Evolutionary conservation across 2,888 invertebrate species (phyloP).

Genomic region (Sinohyriopsis cumingii): DNA sequence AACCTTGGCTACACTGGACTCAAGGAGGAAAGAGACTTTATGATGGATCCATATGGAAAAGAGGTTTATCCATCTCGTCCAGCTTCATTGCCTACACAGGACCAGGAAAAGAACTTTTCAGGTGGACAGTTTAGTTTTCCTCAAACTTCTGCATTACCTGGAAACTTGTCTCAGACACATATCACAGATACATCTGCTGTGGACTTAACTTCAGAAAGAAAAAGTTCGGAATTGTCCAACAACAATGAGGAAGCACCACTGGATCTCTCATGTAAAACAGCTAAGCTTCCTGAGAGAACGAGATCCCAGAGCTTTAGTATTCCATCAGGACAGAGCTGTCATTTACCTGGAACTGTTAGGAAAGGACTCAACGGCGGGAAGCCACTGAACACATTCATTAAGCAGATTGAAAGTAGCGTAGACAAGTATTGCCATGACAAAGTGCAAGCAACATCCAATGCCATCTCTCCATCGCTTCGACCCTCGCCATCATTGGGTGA

Average conservation of each 20-base stretch:
- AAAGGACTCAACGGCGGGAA: neutral
- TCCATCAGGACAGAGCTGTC: constrained; percentile 9
- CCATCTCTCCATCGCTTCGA: constrained; percentile 9
- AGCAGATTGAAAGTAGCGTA: constrained; percentile 56
- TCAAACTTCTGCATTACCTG: no score
- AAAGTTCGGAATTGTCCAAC: no score
- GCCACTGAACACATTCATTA: constrained; percentile 28
- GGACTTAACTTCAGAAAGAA: no score
- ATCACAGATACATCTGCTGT: no score
- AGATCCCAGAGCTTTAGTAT: constrained; percentile 17
- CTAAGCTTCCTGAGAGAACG: constrained; percentile 2
- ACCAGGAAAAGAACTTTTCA: constrained; percentile 1
- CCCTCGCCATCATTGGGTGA: constrained; percentile 7
- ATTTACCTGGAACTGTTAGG: constrained; percentile 9
- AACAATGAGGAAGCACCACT: constrained; percentile 23
- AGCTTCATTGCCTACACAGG: constrained; percentile 1
- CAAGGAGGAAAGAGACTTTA: no score
- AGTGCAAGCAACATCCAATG: constrained; percentile 2
- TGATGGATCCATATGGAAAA: no score
- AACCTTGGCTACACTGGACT: neutral
- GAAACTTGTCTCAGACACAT: no score
- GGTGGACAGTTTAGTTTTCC: no score
- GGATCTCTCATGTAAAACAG: constrained; percentile 46
- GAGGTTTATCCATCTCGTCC: constrained; percentile 1
- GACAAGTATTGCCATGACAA: constrained; percentile 50